Conservation (phyloP, 2,113 vertebrate species). For the Cyprinodon variegatus region DNA sequence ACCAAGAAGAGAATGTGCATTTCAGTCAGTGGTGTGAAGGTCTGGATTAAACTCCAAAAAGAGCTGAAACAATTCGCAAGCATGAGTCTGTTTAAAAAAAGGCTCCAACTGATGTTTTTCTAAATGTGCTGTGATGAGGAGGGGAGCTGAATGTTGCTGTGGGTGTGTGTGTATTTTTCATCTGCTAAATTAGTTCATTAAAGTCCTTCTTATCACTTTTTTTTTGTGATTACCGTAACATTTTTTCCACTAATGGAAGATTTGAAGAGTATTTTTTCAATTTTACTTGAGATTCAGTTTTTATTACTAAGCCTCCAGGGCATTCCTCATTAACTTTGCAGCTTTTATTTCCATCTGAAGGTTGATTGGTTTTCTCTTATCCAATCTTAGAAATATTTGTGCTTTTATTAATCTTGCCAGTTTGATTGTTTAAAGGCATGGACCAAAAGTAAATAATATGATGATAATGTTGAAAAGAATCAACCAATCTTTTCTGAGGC, state of each 20-base stretch:
- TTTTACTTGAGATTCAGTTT: conserved; percentile 1
- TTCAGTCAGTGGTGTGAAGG: too few species aligned
- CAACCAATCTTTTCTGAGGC: conserved; percentile 2
- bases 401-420: background rate
- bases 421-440: background rate
- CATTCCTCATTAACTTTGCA: background rate
- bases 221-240: background rate
- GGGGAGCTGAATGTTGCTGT: too few species aligned
- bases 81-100: too few species aligned
- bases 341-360: background rate
- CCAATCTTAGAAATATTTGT: conserved; percentile 15
- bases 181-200: conserved; percentile 3
- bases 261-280: background rate
- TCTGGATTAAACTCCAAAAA: too few species aligned
- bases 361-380: conserved; percentile 1
- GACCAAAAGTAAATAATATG: background rate
- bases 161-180: background rate
- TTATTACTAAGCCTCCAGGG: background rate
- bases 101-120: too few species aligned
- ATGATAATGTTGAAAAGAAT: background rate
- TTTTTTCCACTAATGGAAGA: conserved; percentile 6
- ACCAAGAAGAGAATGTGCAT: too few species aligned
- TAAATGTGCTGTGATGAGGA: too few species aligned
- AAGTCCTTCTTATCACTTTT: background rate
- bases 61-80: too few species aligned